Conservation (phyloP, 2,113 vertebrate genomes). For the Neolamprologus ventralis region DNA sequence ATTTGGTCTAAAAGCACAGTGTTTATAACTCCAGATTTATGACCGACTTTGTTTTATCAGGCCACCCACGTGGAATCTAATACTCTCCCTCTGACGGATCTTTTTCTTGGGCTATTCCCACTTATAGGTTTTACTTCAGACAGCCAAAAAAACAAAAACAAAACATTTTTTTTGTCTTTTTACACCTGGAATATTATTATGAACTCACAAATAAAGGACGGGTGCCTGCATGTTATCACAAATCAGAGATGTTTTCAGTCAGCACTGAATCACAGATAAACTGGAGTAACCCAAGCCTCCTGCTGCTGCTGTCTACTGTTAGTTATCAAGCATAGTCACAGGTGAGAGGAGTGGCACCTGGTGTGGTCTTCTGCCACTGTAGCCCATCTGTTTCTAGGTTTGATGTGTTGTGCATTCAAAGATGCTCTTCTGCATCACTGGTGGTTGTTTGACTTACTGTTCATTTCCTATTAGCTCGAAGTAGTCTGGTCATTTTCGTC, state of each 20-base stretch:
- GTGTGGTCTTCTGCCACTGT: not conserved
- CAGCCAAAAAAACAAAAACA: not conserved
- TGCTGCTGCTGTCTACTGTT: not conserved
- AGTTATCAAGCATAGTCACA: not conserved
- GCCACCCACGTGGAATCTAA: slow-evolving; percentile 51
- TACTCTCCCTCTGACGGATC: not conserved
- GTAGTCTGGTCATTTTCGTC: not conserved
- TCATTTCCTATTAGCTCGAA: not conserved
- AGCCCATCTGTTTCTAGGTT: not conserved
- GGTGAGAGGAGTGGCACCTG: not conserved
- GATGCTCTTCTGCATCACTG: not conserved
- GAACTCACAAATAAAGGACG: not conserved
- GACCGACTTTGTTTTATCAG: slow-evolving; percentile 54
- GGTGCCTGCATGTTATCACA: not conserved
- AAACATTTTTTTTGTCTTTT: not conserved
- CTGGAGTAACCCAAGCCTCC: not conserved
- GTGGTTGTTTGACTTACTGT: not conserved
- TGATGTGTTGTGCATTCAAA: not conserved
- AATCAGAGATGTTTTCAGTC: not conserved
- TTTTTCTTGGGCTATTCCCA: not conserved
- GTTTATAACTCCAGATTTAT: slow-evolving; percentile 52
- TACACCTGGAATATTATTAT: not conserved
- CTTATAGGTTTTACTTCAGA: not conserved
- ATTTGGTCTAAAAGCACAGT: slow-evolving; percentile 37
- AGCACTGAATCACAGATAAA: not conserved